Conservation (phyloP, 2,113 vertebrate species). For the Eudyptes chrysolophus region DNA sequence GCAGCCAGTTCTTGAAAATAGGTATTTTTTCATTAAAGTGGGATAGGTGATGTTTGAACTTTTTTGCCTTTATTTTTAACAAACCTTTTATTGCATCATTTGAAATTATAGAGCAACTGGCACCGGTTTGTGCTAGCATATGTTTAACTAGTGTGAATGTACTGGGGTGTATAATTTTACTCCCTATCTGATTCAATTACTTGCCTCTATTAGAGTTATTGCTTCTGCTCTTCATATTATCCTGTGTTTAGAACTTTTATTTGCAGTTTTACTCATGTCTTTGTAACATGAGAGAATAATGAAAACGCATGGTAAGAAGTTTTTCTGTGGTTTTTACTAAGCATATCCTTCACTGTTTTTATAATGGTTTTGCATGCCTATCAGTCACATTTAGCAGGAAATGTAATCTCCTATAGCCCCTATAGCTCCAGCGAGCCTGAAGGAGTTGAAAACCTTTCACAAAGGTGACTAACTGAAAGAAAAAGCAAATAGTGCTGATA, state of each 20-base stretch:
- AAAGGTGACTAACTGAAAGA: not conserved
- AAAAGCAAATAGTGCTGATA: not conserved
- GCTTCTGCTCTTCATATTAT: not conserved
- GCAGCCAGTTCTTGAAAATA: not conserved
- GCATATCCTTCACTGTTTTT: not conserved
- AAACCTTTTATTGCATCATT: not conserved
- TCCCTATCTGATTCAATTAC: not conserved
- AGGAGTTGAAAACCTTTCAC: not conserved
- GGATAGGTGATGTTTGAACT: not conserved
- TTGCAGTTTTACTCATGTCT: not conserved
- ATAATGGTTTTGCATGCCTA: not conserved
- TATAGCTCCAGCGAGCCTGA: not conserved
- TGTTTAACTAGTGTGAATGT: not conserved
- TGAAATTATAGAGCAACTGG: not conserved
- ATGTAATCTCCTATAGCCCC: not conserved
- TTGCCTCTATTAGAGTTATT: not conserved
- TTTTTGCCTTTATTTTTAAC: not conserved
- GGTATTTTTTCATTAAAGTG: not conserved
- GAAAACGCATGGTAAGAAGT: not conserved
- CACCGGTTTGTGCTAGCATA: not conserved
- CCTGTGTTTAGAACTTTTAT: not conserved
- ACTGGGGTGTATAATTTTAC: not conserved
- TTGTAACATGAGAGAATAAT: not conserved
- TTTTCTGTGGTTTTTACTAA: not conserved
- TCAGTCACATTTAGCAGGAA: constrained; percentile 17